Conservation (phyloP, 2,797 vertebrate genomes). For the Onychomys torridus region DNA sequence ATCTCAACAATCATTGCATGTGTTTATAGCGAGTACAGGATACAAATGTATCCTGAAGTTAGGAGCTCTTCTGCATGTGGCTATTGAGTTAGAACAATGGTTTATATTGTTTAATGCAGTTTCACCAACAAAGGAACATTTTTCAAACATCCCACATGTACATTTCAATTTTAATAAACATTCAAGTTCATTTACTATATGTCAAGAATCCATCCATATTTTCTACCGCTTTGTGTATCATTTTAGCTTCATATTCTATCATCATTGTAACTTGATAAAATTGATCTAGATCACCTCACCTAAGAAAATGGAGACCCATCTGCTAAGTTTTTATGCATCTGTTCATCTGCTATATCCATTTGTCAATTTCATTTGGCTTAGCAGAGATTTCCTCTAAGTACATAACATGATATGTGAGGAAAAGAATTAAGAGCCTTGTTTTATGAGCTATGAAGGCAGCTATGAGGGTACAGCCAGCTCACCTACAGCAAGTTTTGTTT, state of each 20-base stretch:
- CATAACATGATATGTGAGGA: constrained; percentile 62
- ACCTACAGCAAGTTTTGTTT: background rate
- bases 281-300: constrained; percentile 73
- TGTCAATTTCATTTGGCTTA: constrained; percentile 79
- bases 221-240: constrained; percentile 11
- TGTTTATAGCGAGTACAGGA: background rate
- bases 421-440: constrained; percentile 71
- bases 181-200: constrained; percentile 60
- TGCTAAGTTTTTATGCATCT: constrained; percentile 82
- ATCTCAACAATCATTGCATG: background rate
- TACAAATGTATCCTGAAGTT: background rate
- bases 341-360: constrained; percentile 81
- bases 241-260: constrained; percentile 7
- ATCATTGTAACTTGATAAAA: constrained; percentile 79
- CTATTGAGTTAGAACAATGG: background rate
- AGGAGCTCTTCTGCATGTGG: background rate
- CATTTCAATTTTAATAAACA: constrained; percentile 68
- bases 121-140: background rate
- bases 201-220: constrained; percentile 48
- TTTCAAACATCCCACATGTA: background rate
- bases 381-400: constrained; percentile 73
- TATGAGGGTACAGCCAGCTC: background rate
- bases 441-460: constrained; percentile 35
- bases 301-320: constrained; percentile 79
- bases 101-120: background rate